phyloP scores from a whole-genome alignment of 2,888 invertebrate genomes.

The Sericinus montela region DNA sequence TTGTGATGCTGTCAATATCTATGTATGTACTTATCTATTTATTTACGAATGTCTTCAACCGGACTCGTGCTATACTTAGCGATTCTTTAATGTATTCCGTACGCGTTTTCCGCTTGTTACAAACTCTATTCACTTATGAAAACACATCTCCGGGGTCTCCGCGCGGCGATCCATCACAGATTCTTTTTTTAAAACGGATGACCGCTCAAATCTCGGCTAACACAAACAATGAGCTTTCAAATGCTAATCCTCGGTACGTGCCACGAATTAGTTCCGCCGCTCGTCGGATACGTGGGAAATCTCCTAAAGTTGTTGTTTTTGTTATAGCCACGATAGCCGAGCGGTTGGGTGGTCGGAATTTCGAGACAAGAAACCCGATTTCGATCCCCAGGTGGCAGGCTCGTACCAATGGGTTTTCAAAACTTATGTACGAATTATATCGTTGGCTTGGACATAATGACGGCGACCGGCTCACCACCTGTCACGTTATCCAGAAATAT shows the following conservation, averaged over 20 bases:
- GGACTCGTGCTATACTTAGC: constrained; percentile 34
- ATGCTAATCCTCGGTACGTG: constrained; percentile 74
- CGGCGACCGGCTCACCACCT: no score
- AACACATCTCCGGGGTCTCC: constrained; percentile 69
- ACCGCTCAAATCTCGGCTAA: constrained; percentile 62
- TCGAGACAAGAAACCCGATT: no score
- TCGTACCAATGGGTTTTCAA: no score
- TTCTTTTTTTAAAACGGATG: constrained; percentile 56
- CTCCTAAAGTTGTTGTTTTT: constrained; percentile 30
- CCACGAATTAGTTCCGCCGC: constrained; percentile 63
- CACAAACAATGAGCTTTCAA: constrained; percentile 74
- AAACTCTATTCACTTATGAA: constrained; percentile 68
- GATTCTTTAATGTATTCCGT: constrained; percentile 61
- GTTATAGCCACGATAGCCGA: no score
- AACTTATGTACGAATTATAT: no score
- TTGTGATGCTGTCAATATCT: no score
- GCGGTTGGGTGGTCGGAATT: no score
- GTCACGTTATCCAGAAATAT: no score
- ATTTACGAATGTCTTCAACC: no score
- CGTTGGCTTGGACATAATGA: no score
- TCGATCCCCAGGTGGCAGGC: no score
- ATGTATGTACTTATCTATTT: no score
- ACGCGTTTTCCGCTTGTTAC: constrained; percentile 63
- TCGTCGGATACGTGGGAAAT: constrained; percentile 59
- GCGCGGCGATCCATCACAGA: constrained; percentile 67